These are phyloP conservation scores for Mormyrus iriodes DNA, from an alignment of 2,113 vertebrate genomes.

Conservation along the genomic window DNA sequence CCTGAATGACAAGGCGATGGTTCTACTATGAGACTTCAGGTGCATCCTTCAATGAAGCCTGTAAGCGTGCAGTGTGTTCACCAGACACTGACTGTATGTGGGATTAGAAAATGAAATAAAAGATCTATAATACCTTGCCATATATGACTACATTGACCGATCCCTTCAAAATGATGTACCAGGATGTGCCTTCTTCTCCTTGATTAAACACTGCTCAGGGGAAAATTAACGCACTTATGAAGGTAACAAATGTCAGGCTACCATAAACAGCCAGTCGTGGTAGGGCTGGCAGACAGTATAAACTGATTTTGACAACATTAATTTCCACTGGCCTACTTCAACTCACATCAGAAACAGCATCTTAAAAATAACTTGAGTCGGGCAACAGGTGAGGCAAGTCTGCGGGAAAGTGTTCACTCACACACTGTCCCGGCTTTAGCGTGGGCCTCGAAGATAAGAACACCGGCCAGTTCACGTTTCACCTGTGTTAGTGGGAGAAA, in stretches of 20 bases:
- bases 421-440: conserved; percentile 95
- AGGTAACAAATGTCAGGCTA: too few relatives aligned
- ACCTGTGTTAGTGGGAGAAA: conserved; percentile 59
- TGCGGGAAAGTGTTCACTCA: conserved; percentile 74
- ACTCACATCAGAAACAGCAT: background rate
- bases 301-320: background rate
- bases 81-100: conserved; percentile 15
- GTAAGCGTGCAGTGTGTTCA: background rate
- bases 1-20: conserved; percentile 55
- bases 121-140: conserved; percentile 74
- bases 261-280: background rate
- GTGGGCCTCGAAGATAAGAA: conserved; percentile 94
- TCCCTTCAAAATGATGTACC: conserved; percentile 98
- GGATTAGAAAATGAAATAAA: conserved; percentile 17
- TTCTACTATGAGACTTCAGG: background rate
- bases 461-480: conserved; percentile 86
- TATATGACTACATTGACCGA: conserved; percentile 98
- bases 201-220: conserved; percentile 90
- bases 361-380: background rate
- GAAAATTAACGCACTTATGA: background rate
- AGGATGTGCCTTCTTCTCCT: conserved; percentile 97
- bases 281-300: background rate
- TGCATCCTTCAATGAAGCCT: too few relatives aligned
- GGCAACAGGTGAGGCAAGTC: background rate
- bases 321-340: background rate